phyloP scores from a whole-genome alignment of 2,113 vertebrate species.

The Pungitius pungitius region DNA sequence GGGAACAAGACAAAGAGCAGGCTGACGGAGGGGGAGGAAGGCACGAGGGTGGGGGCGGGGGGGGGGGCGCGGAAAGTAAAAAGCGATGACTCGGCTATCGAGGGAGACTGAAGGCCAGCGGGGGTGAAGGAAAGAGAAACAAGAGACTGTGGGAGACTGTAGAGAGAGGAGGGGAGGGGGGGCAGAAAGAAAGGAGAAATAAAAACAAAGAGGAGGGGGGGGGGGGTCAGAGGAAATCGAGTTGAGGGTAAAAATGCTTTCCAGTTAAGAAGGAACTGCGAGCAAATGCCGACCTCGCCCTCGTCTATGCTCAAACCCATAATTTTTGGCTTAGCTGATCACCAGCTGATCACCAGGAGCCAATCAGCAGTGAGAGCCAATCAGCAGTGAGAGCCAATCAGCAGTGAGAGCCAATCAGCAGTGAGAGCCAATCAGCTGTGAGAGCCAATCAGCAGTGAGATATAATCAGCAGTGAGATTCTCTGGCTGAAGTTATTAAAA shows the following conservation, averaged over 20 bases:
- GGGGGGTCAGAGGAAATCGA: slow-evolving; percentile 48
- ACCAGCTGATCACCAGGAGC: no score
- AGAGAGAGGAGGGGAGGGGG: slow-evolving; percentile 11
- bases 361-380: no score
- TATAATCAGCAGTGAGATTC: no score
- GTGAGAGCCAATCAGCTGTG: no score
- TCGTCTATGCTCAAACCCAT: no score
- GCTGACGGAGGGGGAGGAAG: slow-evolving; percentile 52
- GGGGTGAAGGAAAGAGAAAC: slow-evolving; percentile 72
- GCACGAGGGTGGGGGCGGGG: slow-evolving; percentile 56
- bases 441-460: no score
- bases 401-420: no score
- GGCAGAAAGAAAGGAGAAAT: neutral
- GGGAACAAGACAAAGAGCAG: slow-evolving; percentile 39
- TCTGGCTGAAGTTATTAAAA: no score
- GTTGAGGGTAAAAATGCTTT: slow-evolving; percentile 48
- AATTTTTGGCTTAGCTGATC: no score
- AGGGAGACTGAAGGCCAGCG: slow-evolving; percentile 48
- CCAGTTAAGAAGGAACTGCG: slow-evolving; percentile 52
- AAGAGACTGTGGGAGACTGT: slow-evolving; percentile 37
- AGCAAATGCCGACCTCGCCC: no score
- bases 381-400: no score
- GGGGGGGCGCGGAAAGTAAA: slow-evolving; percentile 69
- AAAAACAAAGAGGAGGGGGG: slow-evolving; percentile 34
- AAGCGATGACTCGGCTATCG: slow-evolving; percentile 65